Conservation (phyloP, 2,113 vertebrate species). For the Nycticebus coucang region DNA sequence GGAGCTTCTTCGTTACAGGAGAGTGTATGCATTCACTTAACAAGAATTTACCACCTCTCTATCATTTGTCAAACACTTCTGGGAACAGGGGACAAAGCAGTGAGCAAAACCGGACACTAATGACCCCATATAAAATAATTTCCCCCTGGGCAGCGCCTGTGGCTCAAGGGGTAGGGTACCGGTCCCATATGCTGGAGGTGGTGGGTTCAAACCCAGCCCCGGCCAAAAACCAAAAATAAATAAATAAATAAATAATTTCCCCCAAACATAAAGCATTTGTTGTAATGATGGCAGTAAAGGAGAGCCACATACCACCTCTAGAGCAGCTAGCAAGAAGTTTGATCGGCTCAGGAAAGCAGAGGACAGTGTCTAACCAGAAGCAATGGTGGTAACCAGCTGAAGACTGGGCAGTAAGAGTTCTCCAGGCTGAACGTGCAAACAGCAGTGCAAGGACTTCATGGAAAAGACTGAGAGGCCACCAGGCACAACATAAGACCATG, state of each 20-base stretch:
- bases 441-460: neutral
- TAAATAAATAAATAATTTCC: no score
- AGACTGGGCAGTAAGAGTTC: neutral
- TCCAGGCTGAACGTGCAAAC: neutral
- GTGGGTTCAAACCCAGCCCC: no score
- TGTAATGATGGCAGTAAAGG: neutral
- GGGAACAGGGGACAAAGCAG: neutral
- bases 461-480: neutral
- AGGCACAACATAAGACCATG: neutral
- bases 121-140: neutral
- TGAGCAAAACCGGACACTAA: neutral
- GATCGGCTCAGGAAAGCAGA: neutral
- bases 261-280: neutral
- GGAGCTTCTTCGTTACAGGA: neutral
- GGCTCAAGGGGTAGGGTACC: no score
- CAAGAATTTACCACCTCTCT: neutral
- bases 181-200: no score
- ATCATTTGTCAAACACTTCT: constrained; percentile 9
- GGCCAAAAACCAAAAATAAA: no score
- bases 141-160: no score
- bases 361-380: neutral
- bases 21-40: neutral
- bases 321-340: neutral
- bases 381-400: neutral
- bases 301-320: neutral